phyloP scores from a whole-genome alignment of 2,113 vertebrate genomes.

The Camelus dromedarius region DNA sequence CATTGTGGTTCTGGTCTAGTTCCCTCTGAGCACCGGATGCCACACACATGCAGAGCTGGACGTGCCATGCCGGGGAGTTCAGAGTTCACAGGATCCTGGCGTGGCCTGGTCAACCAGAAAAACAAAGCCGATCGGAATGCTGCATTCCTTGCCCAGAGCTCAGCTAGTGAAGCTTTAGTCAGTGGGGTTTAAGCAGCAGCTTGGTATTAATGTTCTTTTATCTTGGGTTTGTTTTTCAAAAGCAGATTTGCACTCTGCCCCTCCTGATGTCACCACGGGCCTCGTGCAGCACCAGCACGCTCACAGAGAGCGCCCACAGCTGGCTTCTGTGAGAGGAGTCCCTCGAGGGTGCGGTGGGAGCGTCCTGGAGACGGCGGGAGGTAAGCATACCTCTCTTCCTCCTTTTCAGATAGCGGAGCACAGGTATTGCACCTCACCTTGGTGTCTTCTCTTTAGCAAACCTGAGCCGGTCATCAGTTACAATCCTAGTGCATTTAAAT shows the following conservation, averaged over 20 bases:
- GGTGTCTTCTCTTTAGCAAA: not conserved
- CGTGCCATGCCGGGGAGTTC: not conserved
- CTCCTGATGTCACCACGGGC: constrained; percentile 96
- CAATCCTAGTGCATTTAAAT: not conserved
- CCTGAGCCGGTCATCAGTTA: not conserved
- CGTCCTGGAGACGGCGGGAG: constrained; percentile 95
- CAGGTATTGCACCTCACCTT: fast-evolving
- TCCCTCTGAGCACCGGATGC: not conserved
- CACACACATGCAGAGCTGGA: not conserved
- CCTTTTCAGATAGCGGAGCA: not conserved
- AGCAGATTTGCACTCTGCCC: constrained; percentile 94
- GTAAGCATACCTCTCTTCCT: constrained; percentile 87
- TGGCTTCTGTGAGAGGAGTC: constrained; percentile 91
- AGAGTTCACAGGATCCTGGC: not conserved
- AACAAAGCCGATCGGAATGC: not conserved
- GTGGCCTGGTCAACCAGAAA: not conserved
- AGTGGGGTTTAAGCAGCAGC: not conserved
- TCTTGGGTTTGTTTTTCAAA: constrained; percentile 79
- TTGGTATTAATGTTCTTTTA: not conserved
- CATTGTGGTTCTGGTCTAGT: too few species aligned
- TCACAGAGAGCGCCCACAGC: constrained; percentile 90
- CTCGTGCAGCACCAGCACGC: constrained; percentile 87
- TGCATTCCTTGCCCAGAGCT: not conserved
- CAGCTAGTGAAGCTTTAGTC: not conserved
- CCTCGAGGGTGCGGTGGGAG: constrained; percentile 90